Base-by-base conservation (phyloP, 92 coral and sea anemone species). In the Micromussa lordhowensis region DNA sequence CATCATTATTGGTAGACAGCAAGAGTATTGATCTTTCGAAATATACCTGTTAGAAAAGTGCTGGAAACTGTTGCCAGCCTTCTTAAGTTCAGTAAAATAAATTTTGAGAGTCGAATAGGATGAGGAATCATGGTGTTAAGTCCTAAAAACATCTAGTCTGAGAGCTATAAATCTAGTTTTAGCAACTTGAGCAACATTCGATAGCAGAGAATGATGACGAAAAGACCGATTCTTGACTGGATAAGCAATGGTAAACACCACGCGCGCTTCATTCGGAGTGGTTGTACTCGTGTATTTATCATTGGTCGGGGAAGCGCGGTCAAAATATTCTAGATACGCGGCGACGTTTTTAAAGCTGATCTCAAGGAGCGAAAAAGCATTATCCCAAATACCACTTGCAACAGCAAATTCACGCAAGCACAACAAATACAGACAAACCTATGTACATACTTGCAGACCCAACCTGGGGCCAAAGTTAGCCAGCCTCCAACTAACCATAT, bases 331-430 rank as follows among this genome's bases (percentile, higher is more conserved):
- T 48, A 78, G 71, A 83, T 55, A 68, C 79, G 40, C 21, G 34
- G 11, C 19, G 38, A 36, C 38, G 4, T 36, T 71, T 29, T 29
- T 51, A 11, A 0, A 21, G 54, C 3, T 21, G 79, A 83, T 68
- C 79, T 5, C 77, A 73, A 83, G 54, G 53, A 83, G 22, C 71
- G 79, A 32, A 83, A 7, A 83, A 70, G 70, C 70, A 72, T 35
- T 70, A 19, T 81, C 75, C 32, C 63, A 81, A 61, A 2, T 29
- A 82, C 30, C 44, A 83, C 68, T 40, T 48, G 49, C n/a, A 83
- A 51, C 15, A 83, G 87, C 71, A 71, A 83, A 53, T 3, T 54
- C 32, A 16, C 22, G 80, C 32, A 72, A 1, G 35, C n/a, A 68
- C 18, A n/a, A 4, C 7, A 76, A 84, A 54, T 28, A 16, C 54